Evolutionary conservation across 1,140 invertebrate genomes (phyloP).

Genomic region (Caenorhabditis inopinata): DNA sequence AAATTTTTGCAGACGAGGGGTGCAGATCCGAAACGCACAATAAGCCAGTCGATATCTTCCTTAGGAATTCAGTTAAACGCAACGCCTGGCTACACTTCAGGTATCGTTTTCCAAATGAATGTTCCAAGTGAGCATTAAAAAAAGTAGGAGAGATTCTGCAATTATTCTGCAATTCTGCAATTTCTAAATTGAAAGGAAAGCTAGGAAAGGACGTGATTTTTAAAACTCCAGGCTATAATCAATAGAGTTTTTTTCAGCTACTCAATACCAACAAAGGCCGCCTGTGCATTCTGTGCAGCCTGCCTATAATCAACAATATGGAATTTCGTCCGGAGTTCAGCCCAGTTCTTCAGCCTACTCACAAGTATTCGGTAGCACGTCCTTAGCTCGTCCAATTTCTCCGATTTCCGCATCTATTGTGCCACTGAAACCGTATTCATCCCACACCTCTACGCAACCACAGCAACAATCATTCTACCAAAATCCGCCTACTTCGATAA

Average conservation of each 20-base stretch:
- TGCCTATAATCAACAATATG: neutral
- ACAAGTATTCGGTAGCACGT: neutral
- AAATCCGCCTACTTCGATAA: neutral
- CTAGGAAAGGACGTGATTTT: no score
- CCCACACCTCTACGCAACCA: neutral
- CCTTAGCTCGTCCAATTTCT: neutral
- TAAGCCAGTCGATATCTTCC: neutral
- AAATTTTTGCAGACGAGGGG: no score
- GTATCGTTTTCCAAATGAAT: neutral
- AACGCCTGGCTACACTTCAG: neutral
- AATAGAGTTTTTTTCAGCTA: no score
- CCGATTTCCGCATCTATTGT: neutral
- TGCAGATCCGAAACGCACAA: no score
- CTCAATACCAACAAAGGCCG: neutral
- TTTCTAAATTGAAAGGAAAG: no score
- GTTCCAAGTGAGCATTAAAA: no score
- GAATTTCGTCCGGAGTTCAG: neutral
- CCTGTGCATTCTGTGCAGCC: neutral
- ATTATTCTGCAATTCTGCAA: no score
- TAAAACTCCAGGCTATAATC: no score
- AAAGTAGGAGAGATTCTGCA: no score
- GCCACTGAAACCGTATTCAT: neutral
- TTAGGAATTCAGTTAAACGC: neutral
- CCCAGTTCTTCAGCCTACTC: neutral
- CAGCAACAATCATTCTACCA: neutral